These are phyloP conservation scores for Liolophura sinensis DNA, from an alignment of 1,140 invertebrate genomes.

Conservation along the genomic window DNA sequence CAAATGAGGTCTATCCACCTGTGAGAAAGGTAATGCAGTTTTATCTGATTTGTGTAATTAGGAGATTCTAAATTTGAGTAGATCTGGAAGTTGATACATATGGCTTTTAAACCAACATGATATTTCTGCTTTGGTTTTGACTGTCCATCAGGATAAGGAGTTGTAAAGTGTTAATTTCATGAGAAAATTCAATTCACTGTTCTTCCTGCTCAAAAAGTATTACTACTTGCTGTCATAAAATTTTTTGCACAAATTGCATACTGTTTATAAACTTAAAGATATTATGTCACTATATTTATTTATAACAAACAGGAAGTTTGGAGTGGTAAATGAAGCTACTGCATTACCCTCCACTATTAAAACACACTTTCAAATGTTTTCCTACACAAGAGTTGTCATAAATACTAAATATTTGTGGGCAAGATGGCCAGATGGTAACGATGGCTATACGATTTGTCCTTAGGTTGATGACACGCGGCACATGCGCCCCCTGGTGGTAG, in stretches of 20 bases:
- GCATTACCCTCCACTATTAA: not conserved
- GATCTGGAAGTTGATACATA: no score
- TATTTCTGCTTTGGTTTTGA: no score
- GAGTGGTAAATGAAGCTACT: not conserved
- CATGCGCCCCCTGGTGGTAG: constrained; percentile 63
- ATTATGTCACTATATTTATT: constrained; percentile 2
- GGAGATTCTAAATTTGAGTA: no score
- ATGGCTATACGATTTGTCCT: not conserved
- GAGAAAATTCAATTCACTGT: no score
- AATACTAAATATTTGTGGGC: not conserved
- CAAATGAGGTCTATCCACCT: constrained; percentile 78
- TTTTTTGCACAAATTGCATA: no score
- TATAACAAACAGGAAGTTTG: constrained; percentile 5
- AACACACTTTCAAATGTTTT: not conserved
- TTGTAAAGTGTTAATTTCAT: no score
- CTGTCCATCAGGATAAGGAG: no score
- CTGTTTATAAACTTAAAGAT: no score
- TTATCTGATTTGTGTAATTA: not conserved
- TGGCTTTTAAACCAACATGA: no score
- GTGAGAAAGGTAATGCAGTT: constrained; percentile 60
- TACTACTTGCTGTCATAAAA: no score
- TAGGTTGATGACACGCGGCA: not conserved
- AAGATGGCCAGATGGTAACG: not conserved
- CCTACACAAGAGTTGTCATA: not conserved
- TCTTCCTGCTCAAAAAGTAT: no score